phyloP scores from a whole-genome alignment of 2,888 invertebrate species.

The Volucella zonaria region DNA sequence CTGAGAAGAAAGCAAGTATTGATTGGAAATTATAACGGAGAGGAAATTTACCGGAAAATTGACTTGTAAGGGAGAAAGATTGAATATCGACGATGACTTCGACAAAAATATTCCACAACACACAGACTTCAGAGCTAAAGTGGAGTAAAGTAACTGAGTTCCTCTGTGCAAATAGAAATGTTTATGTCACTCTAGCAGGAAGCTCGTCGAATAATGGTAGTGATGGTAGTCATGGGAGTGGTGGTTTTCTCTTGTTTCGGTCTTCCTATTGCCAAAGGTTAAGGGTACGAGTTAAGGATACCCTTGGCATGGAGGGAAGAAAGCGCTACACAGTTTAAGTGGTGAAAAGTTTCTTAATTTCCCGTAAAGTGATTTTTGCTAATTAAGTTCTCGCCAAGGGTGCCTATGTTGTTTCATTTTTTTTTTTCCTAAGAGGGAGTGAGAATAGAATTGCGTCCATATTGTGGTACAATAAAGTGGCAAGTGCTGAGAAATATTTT shows the following conservation, averaged over 20 bases:
- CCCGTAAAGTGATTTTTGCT: constrained; percentile 73
- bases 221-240: not conserved
- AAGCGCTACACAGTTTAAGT: constrained; percentile 64
- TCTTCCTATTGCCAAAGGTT: constrained; percentile 2
- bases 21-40: constrained; percentile 81
- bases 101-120: constrained; percentile 66
- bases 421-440: not conserved
- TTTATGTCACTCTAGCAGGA: constrained; percentile 63
- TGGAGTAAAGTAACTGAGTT: constrained; percentile 24
- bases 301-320: constrained; percentile 4
- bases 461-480: constrained; percentile 57
- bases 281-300: not conserved
- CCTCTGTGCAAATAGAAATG: constrained; percentile 63
- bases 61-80: constrained; percentile 77
- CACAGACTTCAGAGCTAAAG: constrained; percentile 1
- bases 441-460: constrained; percentile 24
- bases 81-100: constrained; percentile 71
- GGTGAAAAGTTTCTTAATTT: constrained; percentile 74
- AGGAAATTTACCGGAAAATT: constrained; percentile 82
- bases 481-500: constrained; percentile 55
- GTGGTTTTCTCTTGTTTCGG: constrained; percentile 49
- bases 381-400: constrained; percentile 69
- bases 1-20: constrained; percentile 77
- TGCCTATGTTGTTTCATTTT: not conserved
- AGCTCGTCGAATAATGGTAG: not conserved